Evolutionary conservation across 2,797 vertebrate species (phyloP).

Genomic region (Amblyraja radiata): DNA sequence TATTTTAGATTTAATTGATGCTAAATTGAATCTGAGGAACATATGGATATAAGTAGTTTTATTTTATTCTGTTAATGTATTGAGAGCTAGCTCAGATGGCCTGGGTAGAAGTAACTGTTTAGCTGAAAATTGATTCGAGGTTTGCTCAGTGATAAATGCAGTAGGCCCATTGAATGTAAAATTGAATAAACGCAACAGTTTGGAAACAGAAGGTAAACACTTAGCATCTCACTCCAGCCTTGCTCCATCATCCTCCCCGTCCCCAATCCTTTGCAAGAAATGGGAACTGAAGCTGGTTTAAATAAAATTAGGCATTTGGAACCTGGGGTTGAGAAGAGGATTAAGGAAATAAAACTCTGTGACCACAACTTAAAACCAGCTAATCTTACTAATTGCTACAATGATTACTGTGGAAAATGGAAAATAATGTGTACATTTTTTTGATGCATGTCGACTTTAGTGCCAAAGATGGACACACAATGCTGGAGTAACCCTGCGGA

Average conservation of each 20-base stretch:
- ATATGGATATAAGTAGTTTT: background rate
- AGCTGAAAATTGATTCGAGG: background rate
- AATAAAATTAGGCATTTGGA: background rate
- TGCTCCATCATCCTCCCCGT: background rate
- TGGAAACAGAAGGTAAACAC: background rate
- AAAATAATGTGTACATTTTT: background rate
- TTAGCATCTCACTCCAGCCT: background rate
- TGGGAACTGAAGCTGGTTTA: background rate
- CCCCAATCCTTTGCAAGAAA: background rate
- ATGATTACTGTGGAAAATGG: background rate
- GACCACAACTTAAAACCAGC: background rate
- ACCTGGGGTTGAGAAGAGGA: background rate
- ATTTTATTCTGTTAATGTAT: background rate
- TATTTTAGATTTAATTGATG: conserved; percentile 24
- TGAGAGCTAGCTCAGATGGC: background rate
- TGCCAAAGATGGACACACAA: no score
- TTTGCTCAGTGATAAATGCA: background rate
- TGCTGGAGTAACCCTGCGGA: no score
- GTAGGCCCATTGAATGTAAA: background rate
- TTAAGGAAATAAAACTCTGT: background rate
- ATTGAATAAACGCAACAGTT: background rate
- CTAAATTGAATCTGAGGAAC: background rate
- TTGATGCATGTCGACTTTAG: no score
- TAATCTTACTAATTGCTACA: background rate
- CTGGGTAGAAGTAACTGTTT: background rate